Base-by-base conservation (phyloP, 2,113 vertebrate species). In the Acinonyx jubatus region DNA sequence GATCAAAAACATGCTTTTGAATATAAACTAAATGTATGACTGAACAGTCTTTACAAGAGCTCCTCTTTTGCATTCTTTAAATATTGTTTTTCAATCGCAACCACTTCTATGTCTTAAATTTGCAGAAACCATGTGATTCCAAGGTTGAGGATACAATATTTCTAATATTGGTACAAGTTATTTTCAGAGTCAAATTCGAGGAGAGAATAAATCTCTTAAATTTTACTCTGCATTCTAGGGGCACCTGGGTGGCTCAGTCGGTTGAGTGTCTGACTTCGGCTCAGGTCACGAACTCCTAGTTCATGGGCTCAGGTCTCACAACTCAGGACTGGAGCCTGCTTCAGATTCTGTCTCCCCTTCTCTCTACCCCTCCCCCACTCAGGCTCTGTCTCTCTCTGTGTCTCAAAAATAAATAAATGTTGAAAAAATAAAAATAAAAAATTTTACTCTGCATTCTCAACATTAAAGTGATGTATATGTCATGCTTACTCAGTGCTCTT, bases 141-240 rank as follows among this genome's bases (percentile, higher is more conserved):
- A 84, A 41, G 12, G 65, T 92, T 74, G 29, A 90, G 29, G 14
- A 45, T 88, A n/a, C 4, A 38, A 71, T 78, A 48, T 71, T 95
- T 10, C 36, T 81, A 2, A 63, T 94, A 4, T 36, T 86, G 48
- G 29, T 74, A 83, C 5, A 79, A 89, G 23, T 74, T 96, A 95
- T 96, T 95, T 95, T 95, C 50, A 76, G 89, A 93, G 63, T 73
- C 25, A 84, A 85, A 96, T 78, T 81, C 0, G 0, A 94, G 61
- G 41, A 92, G 63, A 74, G 19, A 83, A 73, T 93, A 93, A 93
- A 91, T 92, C 33, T 83, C 57, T 94, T 87, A 93, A 78, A 80
- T 66, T 78, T 73, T 52, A 92, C 13, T 78, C 63, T 84, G 21
- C 29, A 71, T 33, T 71, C 41, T 84, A 61, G 57, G 57, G 21